Evolutionary conservation across 2,888 invertebrate species (phyloP), one percentile per base, ranked within the genome.

Genomic region (Cylloceria caligata): DNA sequence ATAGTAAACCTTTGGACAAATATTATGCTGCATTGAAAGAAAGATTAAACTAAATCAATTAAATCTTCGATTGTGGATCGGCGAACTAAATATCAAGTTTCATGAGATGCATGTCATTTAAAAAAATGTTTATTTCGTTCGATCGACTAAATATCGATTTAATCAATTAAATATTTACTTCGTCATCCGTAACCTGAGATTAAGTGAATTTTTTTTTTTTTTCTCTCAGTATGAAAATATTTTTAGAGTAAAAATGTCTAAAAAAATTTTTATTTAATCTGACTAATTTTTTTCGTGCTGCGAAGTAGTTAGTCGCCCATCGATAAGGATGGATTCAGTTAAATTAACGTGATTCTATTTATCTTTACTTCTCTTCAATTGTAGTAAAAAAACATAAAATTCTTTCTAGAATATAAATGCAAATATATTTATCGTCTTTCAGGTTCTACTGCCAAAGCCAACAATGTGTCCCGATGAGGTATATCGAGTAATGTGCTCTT

Each of bases 401-500:
- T 3, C 1, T 52, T 52, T 4, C 13, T 11, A 52, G 42, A 34
- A 19, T 13, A 27, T 3, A 16, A 52, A 49, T 69, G 3, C n/a
- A 6, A 45, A n/a, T 39, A 6, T 24, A 30, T 65, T 34, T 21
- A 77, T 69, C 62, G 62, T 21, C 73, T 83, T 88, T 74, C 85
- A 94, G 93, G 92, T 94, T 67, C 92, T 96, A 85, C 95, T 96
- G 93, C 96, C 96, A 87, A 95, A 96, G 88, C 97, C 97, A 52
- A 94, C 95, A 69, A 95, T 96, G 82, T 97, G 97, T 92, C 96
- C 97, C 13, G 94, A 95, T 19, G 95, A 96, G 87, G 95, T 97
- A 64, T 97, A 97, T 93, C 95, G 95, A 85, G 93, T 97, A 85
- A 96, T 97, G 96, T 94, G 95, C 89, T 95, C 95, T 88, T 97